Evolutionary conservation across 2,113 vertebrate genomes (phyloP).

Genomic region (Rhinichthys klamathensis): DNA sequence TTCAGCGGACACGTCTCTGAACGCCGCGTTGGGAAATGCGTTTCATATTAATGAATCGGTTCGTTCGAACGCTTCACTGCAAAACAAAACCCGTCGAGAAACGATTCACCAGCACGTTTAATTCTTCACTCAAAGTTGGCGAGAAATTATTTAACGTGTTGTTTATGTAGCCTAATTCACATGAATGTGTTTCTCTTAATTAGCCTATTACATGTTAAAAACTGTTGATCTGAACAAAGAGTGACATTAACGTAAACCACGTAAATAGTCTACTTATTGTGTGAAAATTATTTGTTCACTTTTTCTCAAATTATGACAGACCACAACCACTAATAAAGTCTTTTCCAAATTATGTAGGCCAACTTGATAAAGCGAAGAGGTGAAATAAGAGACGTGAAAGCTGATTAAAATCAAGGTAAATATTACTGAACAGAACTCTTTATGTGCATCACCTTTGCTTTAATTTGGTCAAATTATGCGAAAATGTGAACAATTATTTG

Average conservation of each 20-base stretch:
- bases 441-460: no score
- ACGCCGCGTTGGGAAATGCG: not conserved
- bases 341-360: no score
- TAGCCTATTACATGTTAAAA: not conserved
- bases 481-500: not conserved
- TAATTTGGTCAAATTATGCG: not conserved
- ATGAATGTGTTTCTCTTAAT: not conserved
- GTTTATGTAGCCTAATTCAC: not conserved
- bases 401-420: no score
- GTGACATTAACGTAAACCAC: not conserved
- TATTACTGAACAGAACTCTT: no score
- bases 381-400: no score
- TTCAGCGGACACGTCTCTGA: not conserved
- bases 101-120: not conserved
- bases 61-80: not conserved
- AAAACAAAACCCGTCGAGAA: not conserved
- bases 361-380: no score
- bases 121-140: not conserved
- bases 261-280: not conserved
- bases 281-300: not conserved
- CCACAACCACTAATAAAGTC: not conserved
- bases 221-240: not conserved
- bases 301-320: not conserved
- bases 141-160: not conserved
- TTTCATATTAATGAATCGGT: not conserved